Conservation (phyloP, 2,797 vertebrate species). For the Brachyalestes nurse region DNA sequence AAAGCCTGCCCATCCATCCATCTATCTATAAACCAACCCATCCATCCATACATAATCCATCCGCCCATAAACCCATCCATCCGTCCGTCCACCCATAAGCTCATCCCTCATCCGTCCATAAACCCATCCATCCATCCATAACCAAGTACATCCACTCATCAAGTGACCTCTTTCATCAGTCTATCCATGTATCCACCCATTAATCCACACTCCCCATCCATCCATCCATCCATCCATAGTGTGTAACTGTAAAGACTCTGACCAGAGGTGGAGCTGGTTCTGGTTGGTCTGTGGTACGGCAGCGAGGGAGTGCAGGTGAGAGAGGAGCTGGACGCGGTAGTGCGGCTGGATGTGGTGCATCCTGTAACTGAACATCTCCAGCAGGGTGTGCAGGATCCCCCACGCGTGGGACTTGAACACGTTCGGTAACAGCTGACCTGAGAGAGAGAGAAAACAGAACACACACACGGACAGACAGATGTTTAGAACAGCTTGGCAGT, state of each 20-base stretch:
- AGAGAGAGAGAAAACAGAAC: not conserved
- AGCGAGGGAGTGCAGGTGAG: constrained; percentile 95
- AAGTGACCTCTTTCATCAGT: too few species aligned
- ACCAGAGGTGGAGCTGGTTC: constrained; percentile 99
- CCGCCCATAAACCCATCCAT: too few species aligned
- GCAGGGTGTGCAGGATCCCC: constrained; percentile 96
- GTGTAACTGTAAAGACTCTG: constrained; percentile 52
- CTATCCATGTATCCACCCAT: too few species aligned
- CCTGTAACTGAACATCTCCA: constrained; percentile 99
- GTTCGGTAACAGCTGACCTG: constrained; percentile 95
- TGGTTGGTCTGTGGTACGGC: constrained; percentile 97
- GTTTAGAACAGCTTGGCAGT: not conserved
- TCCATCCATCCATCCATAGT: too few species aligned
- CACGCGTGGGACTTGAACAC: constrained; percentile 97
- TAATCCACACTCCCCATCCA: too few species aligned
- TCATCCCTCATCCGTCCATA: too few species aligned
- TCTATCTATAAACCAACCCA: too few species aligned
- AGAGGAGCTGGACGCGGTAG: constrained; percentile 95
- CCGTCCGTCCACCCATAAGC: too few species aligned
- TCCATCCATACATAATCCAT: too few species aligned
- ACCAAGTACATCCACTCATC: too few species aligned
- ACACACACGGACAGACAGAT: not conserved
- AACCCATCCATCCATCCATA: not conserved
- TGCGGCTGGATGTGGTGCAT: constrained; percentile 99
- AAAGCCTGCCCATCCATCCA: too few species aligned